Evolutionary conservation across 2,797 vertebrate genomes (phyloP), one percentile per base, ranked within the genome.

Genomic region (Falco novaeseelandiae): DNA sequence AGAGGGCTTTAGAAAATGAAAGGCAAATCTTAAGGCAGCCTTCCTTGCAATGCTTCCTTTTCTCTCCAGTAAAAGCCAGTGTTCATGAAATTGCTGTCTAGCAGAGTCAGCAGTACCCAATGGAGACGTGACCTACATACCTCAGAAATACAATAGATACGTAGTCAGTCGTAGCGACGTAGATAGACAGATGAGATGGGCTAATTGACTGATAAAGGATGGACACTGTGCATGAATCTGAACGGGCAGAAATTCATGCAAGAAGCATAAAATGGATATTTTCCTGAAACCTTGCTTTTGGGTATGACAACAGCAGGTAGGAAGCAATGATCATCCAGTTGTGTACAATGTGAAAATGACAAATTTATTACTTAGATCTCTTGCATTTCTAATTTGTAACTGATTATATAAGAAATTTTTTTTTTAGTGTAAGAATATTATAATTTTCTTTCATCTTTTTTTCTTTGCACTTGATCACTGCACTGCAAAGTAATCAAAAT

Each of bases 61-160:
- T 62, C 81, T 87, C 67, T 71, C 92, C 83, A 76, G 82, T 72
- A 96, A 93, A 95, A 95, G 82, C 15, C 58, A 51, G 89, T 9
- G 0, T 94, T 91, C 71, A 66, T 93, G 76, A 93, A 96, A 96
- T 10, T 84, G 85, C 87, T 85, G 79, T 91, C 77, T 84, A 62
- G 85, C 72, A 26, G 87, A 95, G 90, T 97, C 96, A 97, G 94
- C 92, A 90, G 81, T 80, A 87, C 83, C 92, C 93, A 95, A 94
- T 74, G 83, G 82, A 95, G 93, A 96, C 25, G 17, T 96, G 95
- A 97, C 97, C 95, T 97, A 97, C 90, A 94, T 97, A 97, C 89
- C 90, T 96, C 12, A 1, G 79, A 87, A 97, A 93, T 70, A 96
- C 87, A 96, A 90, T 65, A 74, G 93, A 84, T 66, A 78, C 2